Conservation (phyloP, 2,113 vertebrate species). For the Percina caprodes region DNA sequence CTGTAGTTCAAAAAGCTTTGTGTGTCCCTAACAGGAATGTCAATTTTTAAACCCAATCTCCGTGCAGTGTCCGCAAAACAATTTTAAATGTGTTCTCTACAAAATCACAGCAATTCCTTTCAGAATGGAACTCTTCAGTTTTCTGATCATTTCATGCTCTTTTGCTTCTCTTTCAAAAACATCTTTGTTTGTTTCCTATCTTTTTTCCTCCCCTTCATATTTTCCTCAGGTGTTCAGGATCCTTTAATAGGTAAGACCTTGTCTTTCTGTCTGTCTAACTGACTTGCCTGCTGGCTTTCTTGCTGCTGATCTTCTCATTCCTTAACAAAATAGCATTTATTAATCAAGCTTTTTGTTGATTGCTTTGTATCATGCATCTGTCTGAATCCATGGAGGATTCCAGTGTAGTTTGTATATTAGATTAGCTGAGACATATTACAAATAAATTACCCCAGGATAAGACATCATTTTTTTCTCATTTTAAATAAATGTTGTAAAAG, state of each 20-base stretch:
- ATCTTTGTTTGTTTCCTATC: neutral
- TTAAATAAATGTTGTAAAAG: neutral
- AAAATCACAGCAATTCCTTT: neutral
- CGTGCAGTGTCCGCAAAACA: neutral
- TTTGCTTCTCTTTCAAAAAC: neutral
- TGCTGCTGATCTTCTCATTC: neutral
- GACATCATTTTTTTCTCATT: neutral
- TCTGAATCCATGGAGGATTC: neutral
- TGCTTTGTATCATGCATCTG: neutral
- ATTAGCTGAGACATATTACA: neutral
- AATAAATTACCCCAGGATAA: neutral
- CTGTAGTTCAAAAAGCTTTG: neutral
- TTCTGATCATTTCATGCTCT: neutral
- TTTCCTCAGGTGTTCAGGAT: constrained; percentile 78
- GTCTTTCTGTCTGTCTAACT: constrained; percentile 25
- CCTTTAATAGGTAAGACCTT: constrained; percentile 81
- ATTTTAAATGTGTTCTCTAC: neutral
- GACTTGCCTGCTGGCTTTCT: neutral
- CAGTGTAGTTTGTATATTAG: neutral
- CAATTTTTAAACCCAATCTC: neutral
- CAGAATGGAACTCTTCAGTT: accelerated
- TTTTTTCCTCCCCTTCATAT: neutral
- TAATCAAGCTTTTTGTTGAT: neutral
- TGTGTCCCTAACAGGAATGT: too few species aligned
- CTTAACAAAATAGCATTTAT: neutral